These are phyloP conservation scores for Scytalopus superciliaris DNA, from an alignment of 2,113 vertebrate genomes.

Conservation along the genomic window DNA sequence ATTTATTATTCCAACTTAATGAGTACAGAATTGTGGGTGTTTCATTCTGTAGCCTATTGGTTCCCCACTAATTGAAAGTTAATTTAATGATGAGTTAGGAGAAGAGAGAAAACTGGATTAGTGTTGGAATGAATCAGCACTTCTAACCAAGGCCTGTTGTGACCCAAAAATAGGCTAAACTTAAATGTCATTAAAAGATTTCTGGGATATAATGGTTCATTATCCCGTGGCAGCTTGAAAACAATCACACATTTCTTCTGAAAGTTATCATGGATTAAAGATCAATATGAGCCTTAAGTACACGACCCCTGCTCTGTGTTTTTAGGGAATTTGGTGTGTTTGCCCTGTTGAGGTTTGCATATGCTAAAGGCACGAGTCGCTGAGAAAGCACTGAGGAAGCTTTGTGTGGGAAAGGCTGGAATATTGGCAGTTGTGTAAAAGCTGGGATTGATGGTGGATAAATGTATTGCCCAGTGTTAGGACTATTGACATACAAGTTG, in stretches of 20 bases:
- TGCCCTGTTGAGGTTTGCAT: not conserved
- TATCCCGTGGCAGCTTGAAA: not conserved
- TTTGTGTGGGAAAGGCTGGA: not conserved
- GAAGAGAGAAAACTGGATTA: not conserved
- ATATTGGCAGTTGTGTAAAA: not conserved
- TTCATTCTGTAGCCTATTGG: not conserved
- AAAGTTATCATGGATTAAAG: not conserved
- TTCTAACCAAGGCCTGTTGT: not conserved
- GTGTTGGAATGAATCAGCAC: not conserved
- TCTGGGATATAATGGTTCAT: not conserved
- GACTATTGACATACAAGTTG: not conserved
- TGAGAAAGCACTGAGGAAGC: not conserved
- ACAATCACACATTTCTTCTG: not conserved
- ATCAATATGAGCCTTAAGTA: not conserved
- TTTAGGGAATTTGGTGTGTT: not conserved
- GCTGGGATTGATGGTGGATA: not conserved
- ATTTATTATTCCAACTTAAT: not conserved
- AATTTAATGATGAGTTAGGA: not conserved
- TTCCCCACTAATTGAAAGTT: not conserved
- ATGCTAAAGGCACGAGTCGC: rapidly evolving
- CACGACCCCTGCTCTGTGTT: not conserved
- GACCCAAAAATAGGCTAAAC: not conserved
- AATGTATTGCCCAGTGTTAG: not conserved
- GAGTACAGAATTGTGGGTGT: not conserved
- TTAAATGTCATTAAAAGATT: not conserved